Evolutionary conservation across 1,140 invertebrate genomes (phyloP), one percentile per base, ranked within the genome.

Genomic region (Drosophila saltans): DNA sequence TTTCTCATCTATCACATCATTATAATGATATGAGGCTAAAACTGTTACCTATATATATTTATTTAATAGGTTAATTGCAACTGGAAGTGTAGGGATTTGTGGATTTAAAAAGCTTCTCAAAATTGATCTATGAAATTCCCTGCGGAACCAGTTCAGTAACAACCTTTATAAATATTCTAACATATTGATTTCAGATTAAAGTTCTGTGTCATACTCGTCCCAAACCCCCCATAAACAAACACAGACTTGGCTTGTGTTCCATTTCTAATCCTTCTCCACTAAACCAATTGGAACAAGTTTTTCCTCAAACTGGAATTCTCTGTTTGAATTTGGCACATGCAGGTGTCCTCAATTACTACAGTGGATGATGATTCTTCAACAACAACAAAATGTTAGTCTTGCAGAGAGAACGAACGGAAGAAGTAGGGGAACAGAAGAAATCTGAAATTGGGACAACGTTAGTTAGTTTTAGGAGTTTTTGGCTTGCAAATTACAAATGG

Each of bases 311-410:
- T 73, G 70, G 69, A 73, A 72, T 73, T 68, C 75, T 55, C 75
- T 55, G 45, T 21, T 74, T 58, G 80, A 89, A 84, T 89, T 89
- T 73, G 81, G 84, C 75, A 75, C 84, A 90, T 89, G 84, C 84
- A 90, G 84, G 84, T 89, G 85, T 89, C 85, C 84, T 84, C 85
- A 89, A 89, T 89, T 89, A 89, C 45, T 52, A 26, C 77, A 28
- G 52, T 33, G 36, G 62, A 41, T 62, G 62, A 41, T 62, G 67
- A 71, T 65, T 78, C 74, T 75, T 74, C 26, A 26, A 33, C 60
- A 48, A 41, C 40, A 36, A 36, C 33, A 36, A 36, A 36, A 36
- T 36, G 33, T 2, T 36, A 36, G 33, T 4, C 33, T 36, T 36
- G 33, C 33, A 7, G 33, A 30, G 4, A 30, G 6, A 26, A 10